Evolutionary conservation across 2,888 invertebrate species (phyloP), one percentile per base, ranked within the genome.

Genomic region (Catocala sponsa): DNA sequence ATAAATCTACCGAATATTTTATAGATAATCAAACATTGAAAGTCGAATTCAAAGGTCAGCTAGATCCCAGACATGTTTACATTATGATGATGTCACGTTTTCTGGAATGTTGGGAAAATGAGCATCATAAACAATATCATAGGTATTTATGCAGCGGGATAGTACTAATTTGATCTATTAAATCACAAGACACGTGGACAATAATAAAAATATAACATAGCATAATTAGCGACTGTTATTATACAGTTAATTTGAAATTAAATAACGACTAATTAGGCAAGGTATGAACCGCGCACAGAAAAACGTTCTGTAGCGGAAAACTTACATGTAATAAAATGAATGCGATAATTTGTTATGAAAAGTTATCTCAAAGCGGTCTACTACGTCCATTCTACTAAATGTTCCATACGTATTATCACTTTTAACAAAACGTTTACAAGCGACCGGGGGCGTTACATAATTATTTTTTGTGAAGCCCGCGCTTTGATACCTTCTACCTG

Each of bases 401-500:
- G 70, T 62, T 63, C 68, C 75, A 68, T 72, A 73, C 68, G 66
- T 70, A 75, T 81, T 81, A 80, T 80, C 82, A 80, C 80, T 81
- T 81, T 76, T 78, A 82, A 83, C 80, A 82, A 83, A 86, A 81
- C 80, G 76, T 63, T 74, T 69, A 79, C 77, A 68, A 76, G 78
- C 80, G 69, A 76, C 73, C 72, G 50, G 67, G 74, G 74, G 74
- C 77, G 77, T 80, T 80, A 79, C 76, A 82, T 81, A 77, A 83
- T 83, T 82, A 83, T 76, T 84, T 86, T 86, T 84, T 86, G 79
- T 82, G 63, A 70, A 71, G 69, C 68, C 71, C 80, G 74, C 78
- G 82, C 79, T 82, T 83, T 83, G 81, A 81, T 83, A 83, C 80
- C 84, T 79, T 88, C 86, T 91, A 91, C 91, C 91, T 91, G 91